Evolutionary conservation across 2,113 vertebrate genomes (phyloP), one percentile per base, ranked within the genome.

Genomic region (Gobius niger): DNA sequence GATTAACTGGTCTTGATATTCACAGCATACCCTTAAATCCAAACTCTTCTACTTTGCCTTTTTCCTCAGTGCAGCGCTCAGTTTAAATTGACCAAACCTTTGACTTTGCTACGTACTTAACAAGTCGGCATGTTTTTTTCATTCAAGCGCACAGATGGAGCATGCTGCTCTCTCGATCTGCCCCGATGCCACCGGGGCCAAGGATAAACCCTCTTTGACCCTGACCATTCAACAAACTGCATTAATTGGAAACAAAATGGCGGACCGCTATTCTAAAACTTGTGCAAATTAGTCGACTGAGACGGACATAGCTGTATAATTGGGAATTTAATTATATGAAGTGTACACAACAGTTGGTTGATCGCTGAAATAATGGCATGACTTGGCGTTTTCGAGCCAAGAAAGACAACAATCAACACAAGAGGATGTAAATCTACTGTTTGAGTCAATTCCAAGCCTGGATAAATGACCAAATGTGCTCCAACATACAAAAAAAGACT

Each of bases 101-200:
- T 59, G 65, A 15, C 56, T 54, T 42, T 77, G 61, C 47, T 68
- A 40, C 19, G 61, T 52, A 59, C 24, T n/a, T 7, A 42, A 63
- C 18, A 15, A 42, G 54, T 34, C 15, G 9, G 15, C 2, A 15
- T n/a, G 62, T 57, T 19, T 14, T 42, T 49, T 57, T 8, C 7
- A 61, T 40, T 59, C 14, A 47, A 11, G 44, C 8, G 24, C 47
- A 75, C 86, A 90, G 81, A 90, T 88, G 84, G 84, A 51, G 66
- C 57, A 65, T 47, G 76, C 61, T 67, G 42, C 60, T 63, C 66
- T 63, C 18, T 50, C 63, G 81, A 66, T 34, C 24, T 4, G 65
- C 70, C 63, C 9, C 1, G 0, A 34, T 54, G 70, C 74, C 82
- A 71, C 74, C 54, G 79, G 53, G 62, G 67, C 70, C 72, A 77